A percentile compares a stretch with the other conserved stretches of the same genome.
Evolutionary conservation across 2,888 invertebrate genomes (phyloP).

Genomic region (Trissolcus brochymenae): DNA sequence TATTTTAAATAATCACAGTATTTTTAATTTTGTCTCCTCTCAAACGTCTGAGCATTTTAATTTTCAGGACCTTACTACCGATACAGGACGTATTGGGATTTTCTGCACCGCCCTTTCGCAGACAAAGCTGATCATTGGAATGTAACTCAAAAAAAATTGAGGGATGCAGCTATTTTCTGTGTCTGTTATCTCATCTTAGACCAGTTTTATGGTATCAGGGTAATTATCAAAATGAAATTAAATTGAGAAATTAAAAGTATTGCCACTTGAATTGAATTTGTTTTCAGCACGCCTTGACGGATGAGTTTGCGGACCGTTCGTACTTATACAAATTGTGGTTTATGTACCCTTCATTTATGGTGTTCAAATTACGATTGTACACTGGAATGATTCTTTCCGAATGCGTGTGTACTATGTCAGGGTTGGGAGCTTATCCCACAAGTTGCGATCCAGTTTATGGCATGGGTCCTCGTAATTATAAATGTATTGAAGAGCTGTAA

Average conservation of each 20-base stretch:
- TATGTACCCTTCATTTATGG: slow-evolving; percentile 90
- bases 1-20: not conserved
- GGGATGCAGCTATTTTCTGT: slow-evolving; percentile 82
- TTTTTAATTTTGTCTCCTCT: no score
- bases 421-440: slow-evolving; percentile 93
- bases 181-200: slow-evolving; percentile 82
- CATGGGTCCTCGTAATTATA: slow-evolving; percentile 87
- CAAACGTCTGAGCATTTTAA: no score
- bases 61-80: slow-evolving; percentile 92
- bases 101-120: slow-evolving; percentile 83
- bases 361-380: slow-evolving; percentile 93
- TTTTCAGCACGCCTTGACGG: slow-evolving; percentile 87
- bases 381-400: slow-evolving; percentile 93
- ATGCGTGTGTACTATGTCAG: slow-evolving; percentile 93
- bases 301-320: slow-evolving; percentile 85
- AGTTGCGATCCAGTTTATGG: slow-evolving; percentile 85
- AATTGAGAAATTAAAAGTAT: no score
- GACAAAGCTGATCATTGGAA: slow-evolving; percentile 81
- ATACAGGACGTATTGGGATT: slow-evolving; percentile 91
- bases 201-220: slow-evolving; percentile 82
- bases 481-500: slow-evolving; percentile 80
- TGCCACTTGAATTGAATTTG: slow-evolving; percentile 1
- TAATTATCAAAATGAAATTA: slow-evolving; percentile 78
- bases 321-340: slow-evolving; percentile 89
- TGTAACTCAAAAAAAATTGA: slow-evolving; percentile 82